Evolutionary conservation across 30 jellyfish, hydroid and myxozoan species (phyloP), one percentile per base, ranked within the genome.

Genomic region (Cassiopea xamachana): DNA sequence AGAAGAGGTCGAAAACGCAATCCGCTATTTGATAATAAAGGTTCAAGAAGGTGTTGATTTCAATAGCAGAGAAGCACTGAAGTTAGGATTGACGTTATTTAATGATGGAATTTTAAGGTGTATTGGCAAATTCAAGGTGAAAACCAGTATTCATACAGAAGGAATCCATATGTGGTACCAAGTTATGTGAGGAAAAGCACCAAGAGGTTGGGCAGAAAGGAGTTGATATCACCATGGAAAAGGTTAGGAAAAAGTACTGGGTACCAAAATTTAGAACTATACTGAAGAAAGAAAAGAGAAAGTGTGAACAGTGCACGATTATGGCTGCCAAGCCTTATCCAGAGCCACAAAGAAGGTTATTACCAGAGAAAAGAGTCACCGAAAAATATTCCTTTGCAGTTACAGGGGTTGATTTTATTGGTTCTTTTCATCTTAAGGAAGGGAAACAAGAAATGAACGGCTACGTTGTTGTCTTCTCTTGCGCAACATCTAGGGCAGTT

Each of bases 241-340:
- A 7, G 48, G 69, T 84, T n/a, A 69, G 92, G 51, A 49, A 72
- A 89, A 84, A 48, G 68, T 85, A 44, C 46, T 85, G 87, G 88
- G 59, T 85, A 46, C 87, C 93, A 19, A 43, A 89, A 71, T 73
- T 85, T 9, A 64, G 87, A 51, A 73, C 62, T 1, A 85, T 72
- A 12, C 9, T 85, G 43, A 85, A 85, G 73, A 69, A 69, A 44
- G 73, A 45, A 8, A 85, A 73, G 45, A 19, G 87, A 75, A 74
- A 85, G 9, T 72, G 93, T 74, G 87, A 85, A 51, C 19, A 59
- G 9, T 85, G 93, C 93, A 84, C 48, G 48, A 84, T 69, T 6
- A 49, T 85, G 80, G 18, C 19, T 6, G 85, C 92, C 46, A 70
- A 85, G 79, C 39, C 39, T 27, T 27, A 27, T 27, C 39, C 39